Conservation (phyloP, 2,113 vertebrate species). For the Perccottus glenii region DNA sequence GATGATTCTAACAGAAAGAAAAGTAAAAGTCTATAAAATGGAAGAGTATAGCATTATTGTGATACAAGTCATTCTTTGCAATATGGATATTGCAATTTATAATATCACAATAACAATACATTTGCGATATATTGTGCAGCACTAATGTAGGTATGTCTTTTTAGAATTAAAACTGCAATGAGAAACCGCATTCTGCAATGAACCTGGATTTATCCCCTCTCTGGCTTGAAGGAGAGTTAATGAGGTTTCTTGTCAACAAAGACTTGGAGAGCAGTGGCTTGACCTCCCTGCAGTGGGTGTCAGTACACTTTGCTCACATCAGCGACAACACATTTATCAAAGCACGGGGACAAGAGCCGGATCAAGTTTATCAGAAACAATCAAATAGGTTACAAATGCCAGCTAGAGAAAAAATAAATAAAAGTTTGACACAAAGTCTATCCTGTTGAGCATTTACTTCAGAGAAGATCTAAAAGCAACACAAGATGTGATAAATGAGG, state of each 20-base stretch:
- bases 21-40: no score
- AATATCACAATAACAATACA: no score
- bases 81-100: no score
- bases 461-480: not conserved
- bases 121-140: constrained; percentile 1
- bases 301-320: constrained; percentile 9
- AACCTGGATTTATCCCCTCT: constrained; percentile 34
- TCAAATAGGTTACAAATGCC: constrained; percentile 29
- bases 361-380: constrained; percentile 26
- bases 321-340: constrained; percentile 6
- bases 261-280: constrained; percentile 16
- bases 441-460: not conserved
- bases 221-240: constrained; percentile 51
- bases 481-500: constrained; percentile 27
- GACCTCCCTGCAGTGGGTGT: constrained; percentile 33
- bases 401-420: not conserved
- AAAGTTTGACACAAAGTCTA: constrained; percentile 1
- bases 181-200: constrained; percentile 28
- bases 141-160: constrained; percentile 16
- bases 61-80: no score
- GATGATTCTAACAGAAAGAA: no score
- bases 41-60: no score
- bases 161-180: constrained; percentile 21
- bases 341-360: constrained; percentile 1
- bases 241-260: constrained; percentile 57